These are phyloP conservation scores for Drosophila parabipectinata DNA, from an alignment of 1,140 invertebrate genomes.

Conservation along the genomic window DNA sequence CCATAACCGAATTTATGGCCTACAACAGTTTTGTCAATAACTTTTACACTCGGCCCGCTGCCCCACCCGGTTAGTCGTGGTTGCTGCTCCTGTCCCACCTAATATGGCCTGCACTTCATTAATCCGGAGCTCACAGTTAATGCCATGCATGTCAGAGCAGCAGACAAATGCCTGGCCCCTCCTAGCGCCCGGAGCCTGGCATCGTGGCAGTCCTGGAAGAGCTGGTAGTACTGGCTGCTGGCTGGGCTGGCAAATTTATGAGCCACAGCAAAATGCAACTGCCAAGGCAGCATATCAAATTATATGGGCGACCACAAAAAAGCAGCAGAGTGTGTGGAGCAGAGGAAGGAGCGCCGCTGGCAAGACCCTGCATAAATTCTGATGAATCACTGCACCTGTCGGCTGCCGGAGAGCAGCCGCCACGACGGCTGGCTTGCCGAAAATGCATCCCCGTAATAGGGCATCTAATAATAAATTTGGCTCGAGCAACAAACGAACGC, in stretches of 20 bases:
- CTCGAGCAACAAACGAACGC: conserved; percentile 55
- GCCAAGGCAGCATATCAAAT: conserved; percentile 78
- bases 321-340: conserved; percentile 9
- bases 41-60: conserved; percentile 51
- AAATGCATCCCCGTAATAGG: conserved; percentile 68
- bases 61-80: background rate
- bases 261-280: conserved; percentile 76
- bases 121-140: conserved; percentile 74
- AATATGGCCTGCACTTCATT: conserved; percentile 77
- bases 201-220: background rate
- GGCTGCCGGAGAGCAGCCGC: conserved; percentile 24
- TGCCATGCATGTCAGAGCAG: conserved; percentile 77
- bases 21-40: conserved; percentile 81
- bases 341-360: conserved; percentile 14
- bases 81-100: conserved; percentile 30
- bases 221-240: background rate
- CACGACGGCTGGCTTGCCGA: conserved; percentile 17
- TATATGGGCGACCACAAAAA: conserved; percentile 78
- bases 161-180: conserved; percentile 63
- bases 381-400: conserved; percentile 76
- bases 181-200: conserved; percentile 5
- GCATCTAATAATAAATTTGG: conserved; percentile 80
- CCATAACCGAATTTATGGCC: conserved; percentile 78
- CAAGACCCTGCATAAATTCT: conserved; percentile 70
- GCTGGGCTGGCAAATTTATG: conserved; percentile 63